Evolutionary conservation across 2,888 invertebrate species (phyloP).

Genomic region (Athalia cordata): DNA sequence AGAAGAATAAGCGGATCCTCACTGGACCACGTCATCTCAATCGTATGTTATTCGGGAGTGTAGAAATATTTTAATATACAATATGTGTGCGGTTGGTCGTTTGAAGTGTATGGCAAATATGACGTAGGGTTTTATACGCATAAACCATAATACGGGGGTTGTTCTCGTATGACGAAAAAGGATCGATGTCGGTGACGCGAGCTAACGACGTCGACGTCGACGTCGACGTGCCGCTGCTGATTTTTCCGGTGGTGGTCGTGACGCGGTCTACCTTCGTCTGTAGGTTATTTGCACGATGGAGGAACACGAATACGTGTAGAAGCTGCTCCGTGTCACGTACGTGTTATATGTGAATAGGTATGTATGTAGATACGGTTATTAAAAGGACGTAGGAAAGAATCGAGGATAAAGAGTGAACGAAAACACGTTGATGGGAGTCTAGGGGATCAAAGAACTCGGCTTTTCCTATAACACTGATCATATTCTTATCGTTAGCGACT

Average conservation of each 20-base stretch:
- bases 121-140: too few relatives aligned
- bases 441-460: conserved; percentile 4
- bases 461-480: neutral
- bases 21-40: too few relatives aligned
- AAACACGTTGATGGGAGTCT: neutral
- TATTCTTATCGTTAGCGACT: neutral
- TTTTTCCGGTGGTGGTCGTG: neutral
- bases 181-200: neutral
- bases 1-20: too few relatives aligned
- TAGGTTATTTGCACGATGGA: neutral
- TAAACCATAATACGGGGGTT: too few relatives aligned
- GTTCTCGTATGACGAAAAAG: too few relatives aligned
- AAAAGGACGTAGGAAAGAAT: neutral
- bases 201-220: neutral
- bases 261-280: neutral
- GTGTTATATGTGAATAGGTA: neutral
- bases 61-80: too few relatives aligned
- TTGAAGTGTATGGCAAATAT: too few relatives aligned
- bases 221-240: neutral
- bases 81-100: too few relatives aligned
- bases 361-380: conserved; percentile 8
- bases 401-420: neutral
- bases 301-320: conserved; percentile 6
- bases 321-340: too few relatives aligned
- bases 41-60: too few relatives aligned